Conservation (phyloP, 1,140 invertebrate species). For the Nixonia krombeini region DNA sequence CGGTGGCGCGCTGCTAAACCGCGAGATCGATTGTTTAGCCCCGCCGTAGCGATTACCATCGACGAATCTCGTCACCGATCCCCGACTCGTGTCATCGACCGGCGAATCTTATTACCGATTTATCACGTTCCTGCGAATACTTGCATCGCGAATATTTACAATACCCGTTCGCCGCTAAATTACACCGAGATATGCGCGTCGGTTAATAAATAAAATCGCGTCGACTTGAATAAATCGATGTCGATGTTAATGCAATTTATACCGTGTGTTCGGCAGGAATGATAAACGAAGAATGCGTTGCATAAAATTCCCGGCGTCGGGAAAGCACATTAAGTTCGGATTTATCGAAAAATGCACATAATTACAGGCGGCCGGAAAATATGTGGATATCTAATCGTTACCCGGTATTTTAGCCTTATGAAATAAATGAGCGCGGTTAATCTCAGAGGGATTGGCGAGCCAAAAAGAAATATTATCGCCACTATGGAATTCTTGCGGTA, state of each 20-base stretch:
- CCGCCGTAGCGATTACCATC: not conserved
- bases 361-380: constrained; percentile 42
- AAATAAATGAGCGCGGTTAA: constrained; percentile 50
- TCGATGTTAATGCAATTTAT: no score
- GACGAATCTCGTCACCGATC: no score
- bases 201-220: no score
- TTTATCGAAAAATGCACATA: constrained; percentile 38
- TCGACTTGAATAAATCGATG: no score
- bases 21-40: constrained; percentile 44
- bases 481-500: constrained; percentile 43
- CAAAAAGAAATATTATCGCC: constrained; percentile 50
- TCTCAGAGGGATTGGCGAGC: constrained; percentile 46
- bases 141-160: no score
- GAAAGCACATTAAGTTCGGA: constrained; percentile 31
- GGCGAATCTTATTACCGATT: no score
- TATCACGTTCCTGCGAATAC: no score
- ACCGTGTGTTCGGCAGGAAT: no score
- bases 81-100: no score
- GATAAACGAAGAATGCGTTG: no score
- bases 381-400: constrained; percentile 50
- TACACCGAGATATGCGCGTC: no score
- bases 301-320: constrained; percentile 25
- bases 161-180: no score
- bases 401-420: constrained; percentile 45
- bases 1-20: constrained; percentile 46